Conservation (phyloP, 35 echinoderm and acorn worm genomes). For the Lytechinus variegatus region DNA sequence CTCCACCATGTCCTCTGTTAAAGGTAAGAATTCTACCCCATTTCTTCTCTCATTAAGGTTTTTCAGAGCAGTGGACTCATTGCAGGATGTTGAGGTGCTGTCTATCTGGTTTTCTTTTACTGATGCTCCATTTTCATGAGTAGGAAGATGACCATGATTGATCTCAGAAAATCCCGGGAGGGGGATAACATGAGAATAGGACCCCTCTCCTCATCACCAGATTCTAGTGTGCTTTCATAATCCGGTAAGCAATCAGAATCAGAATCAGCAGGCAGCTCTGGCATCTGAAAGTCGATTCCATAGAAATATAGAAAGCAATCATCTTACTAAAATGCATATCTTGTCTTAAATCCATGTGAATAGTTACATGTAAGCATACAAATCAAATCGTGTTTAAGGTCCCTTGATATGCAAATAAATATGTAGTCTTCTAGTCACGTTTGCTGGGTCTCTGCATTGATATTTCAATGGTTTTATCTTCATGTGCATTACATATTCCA, state of each 20-base stretch:
- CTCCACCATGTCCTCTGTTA: not conserved
- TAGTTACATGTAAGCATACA: not conserved
- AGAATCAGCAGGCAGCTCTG: not conserved
- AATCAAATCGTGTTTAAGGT: not conserved
- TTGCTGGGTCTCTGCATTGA: not conserved
- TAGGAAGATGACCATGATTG: not conserved
- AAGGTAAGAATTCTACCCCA: not conserved
- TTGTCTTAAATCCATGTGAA: not conserved
- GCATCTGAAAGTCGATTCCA: not conserved
- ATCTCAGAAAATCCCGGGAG: not conserved
- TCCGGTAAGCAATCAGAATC: not conserved
- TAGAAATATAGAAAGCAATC: not conserved
- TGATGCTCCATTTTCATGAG: not conserved
- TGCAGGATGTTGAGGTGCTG: not conserved
- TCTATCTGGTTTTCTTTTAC: not conserved
- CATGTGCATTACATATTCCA: not conserved
- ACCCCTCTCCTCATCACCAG: not conserved
- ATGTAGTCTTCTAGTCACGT: not conserved
- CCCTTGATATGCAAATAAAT: not conserved
- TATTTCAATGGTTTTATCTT: not conserved
- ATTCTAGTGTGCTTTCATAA: not conserved
- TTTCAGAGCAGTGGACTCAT: not conserved
- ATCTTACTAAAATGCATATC: not conserved
- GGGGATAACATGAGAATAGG: not conserved
- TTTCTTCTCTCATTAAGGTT: conserved; percentile 17